Evolutionary conservation across 1,140 invertebrate genomes (phyloP), one percentile per base, ranked within the genome.

Genomic region (Listronotus bonariensis): DNA sequence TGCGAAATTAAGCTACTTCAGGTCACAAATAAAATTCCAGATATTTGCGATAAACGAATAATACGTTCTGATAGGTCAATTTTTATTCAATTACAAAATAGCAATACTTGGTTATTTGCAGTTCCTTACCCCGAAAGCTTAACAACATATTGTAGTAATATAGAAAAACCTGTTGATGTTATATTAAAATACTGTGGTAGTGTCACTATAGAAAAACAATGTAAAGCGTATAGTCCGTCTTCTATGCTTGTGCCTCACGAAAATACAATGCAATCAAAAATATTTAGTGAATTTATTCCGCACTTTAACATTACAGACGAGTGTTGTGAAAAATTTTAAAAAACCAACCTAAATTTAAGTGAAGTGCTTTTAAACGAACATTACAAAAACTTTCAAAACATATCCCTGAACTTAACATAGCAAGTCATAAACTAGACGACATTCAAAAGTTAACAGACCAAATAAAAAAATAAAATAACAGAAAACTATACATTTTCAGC

Each of bases 221-320:
- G 45, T 48, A 48, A 20, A 20, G 45, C 18, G 3, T 48, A 48
- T 48, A 48, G 45, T 26, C 14, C 18, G 17, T 48, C 45, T 20
- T 18, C 45, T 10, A 48, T 48, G 45, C 45, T 48, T 48, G 45
- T 48, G 15, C 45, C 45, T 2, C 45, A 48, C 18, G 45, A 20
- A 6, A 48, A 48, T 10, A 48, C 18, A 18, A 10, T 18, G 15
- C 17, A 20, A 9, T 48, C 45, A 20, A 12, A n/a, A n/a, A 12
- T 48, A 12, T 48, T 48, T 48, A 48, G 15, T 48, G 45, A 48
- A 48, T 48, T 48, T 48, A 20, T 48, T 12, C 45, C 45, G n/a
- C 15, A 9, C 6, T 48, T 48, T 26, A 6, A 48, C 15, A 48
- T 48, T 10, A 48, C 7, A 6, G 45, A 48, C 7, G 17, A 48